These are phyloP conservation scores for Papilio polyxenes DNA, from an alignment of 1,140 invertebrate genomes.

Conservation along the genomic window DNA sequence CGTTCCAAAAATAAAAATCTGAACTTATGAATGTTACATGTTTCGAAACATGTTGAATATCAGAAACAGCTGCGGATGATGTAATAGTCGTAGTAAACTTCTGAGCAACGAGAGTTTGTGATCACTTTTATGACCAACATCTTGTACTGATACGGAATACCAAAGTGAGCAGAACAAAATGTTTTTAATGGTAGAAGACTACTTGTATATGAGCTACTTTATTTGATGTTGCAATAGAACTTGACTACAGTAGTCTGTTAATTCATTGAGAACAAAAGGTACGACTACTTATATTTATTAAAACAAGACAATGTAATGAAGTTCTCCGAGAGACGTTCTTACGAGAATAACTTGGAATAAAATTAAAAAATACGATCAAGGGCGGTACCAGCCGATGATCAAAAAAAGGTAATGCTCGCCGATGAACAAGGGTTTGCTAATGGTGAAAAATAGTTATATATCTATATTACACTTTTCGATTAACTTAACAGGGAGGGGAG, in stretches of 20 bases:
- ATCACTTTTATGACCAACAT: slow-evolving; percentile 7
- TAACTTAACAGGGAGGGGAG: no score
- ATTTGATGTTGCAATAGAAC: neutral
- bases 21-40: neutral
- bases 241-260: no score
- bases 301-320: no score
- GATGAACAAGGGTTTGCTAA: no score
- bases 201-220: neutral
- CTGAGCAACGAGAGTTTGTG: neutral
- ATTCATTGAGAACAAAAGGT: no score
- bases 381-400: no score
- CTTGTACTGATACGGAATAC: neutral
- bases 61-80: neutral
- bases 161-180: neutral
- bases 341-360: no score
- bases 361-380: neutral
- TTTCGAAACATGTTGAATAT: neutral
- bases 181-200: neutral
- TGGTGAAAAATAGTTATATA: no score
- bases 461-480: no score
- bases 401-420: neutral
- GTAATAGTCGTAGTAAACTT: neutral
- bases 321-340: no score
- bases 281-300: no score
- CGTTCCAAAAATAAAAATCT: neutral